phyloP scores from a whole-genome alignment of 2,888 invertebrate species.

The Phorcus lineatus region DNA sequence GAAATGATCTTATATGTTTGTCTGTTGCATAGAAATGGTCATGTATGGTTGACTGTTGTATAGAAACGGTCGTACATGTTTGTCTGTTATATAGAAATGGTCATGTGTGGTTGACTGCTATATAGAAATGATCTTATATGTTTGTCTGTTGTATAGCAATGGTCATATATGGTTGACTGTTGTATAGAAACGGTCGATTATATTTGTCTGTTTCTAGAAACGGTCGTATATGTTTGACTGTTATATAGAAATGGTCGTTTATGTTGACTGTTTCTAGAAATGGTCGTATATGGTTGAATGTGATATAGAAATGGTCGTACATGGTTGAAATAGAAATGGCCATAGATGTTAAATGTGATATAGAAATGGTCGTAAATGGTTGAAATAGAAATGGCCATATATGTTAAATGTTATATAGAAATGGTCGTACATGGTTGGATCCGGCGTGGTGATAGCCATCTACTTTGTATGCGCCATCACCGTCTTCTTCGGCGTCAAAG shows the following conservation, averaged over 20 bases:
- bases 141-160: slow-evolving; percentile 57
- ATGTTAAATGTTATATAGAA: slow-evolving; percentile 44
- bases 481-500: slow-evolving; percentile 64
- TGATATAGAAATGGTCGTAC: too few species aligned
- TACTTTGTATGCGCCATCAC: slow-evolving; percentile 60
- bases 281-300: slow-evolving; percentile 58
- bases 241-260: too few species aligned
- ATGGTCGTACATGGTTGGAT: slow-evolving; percentile 60
- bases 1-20: too few species aligned
- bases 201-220: too few species aligned
- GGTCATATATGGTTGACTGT: slow-evolving; percentile 37
- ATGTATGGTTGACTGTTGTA: background rate
- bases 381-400: too few species aligned
- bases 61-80: slow-evolving; percentile 62
- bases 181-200: too few species aligned
- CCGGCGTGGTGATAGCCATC: slow-evolving; percentile 55
- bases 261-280: slow-evolving; percentile 42
- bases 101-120: slow-evolving; percentile 38
- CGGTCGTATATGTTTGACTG: too few species aligned
- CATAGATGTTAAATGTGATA: too few species aligned
- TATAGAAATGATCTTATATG: slow-evolving; percentile 62
- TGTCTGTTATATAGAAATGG: slow-evolving; percentile 56
- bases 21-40: too few species aligned
- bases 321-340: too few species aligned
- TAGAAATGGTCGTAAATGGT: too few species aligned